phyloP scores from a whole-genome alignment of 2,888 invertebrate species.

The Hedychridium roseum region DNA sequence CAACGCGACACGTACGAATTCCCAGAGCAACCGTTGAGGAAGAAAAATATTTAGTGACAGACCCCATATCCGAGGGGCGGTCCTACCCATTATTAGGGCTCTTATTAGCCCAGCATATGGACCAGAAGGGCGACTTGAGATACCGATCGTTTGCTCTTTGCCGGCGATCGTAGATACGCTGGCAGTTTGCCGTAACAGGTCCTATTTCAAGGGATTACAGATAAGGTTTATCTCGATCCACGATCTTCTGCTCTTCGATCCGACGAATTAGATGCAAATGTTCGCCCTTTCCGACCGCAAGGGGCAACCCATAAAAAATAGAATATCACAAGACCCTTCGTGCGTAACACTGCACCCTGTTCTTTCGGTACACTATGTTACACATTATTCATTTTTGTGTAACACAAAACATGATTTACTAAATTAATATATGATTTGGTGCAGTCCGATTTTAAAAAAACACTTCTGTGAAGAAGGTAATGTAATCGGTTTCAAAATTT shows the following conservation, averaged over 20 bases:
- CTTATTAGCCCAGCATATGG: constrained; percentile 62
- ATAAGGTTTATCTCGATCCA: constrained; percentile 34
- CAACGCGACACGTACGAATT: constrained; percentile 33
- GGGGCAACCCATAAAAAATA: constrained; percentile 11
- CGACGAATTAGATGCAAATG: constrained; percentile 46
- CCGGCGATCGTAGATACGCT: constrained; percentile 30
- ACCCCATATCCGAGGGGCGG: constrained; percentile 44
- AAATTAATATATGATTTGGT: too few relatives aligned
- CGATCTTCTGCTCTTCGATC: constrained; percentile 35
- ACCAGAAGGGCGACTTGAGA: constrained; percentile 54
- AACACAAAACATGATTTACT: too few relatives aligned
- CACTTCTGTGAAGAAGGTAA: too few relatives aligned
- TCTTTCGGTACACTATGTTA: neutral
- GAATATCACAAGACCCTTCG: constrained; percentile 11
- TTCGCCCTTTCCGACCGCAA: constrained; percentile 21
- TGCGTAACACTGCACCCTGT: constrained; percentile 24
- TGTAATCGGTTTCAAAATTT: too few relatives aligned
- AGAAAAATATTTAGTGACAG: constrained; percentile 63
- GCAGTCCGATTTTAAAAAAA: too few relatives aligned
- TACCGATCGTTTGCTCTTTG: constrained; percentile 45
- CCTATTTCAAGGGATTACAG: constrained; percentile 61
- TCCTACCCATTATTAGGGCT: constrained; percentile 53
- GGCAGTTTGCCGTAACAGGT: constrained; percentile 58
- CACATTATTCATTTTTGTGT: too few relatives aligned
- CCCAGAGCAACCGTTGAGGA: constrained; percentile 50